Conservation (phyloP, 1,140 invertebrate genomes). For the Microplitis demolitor region DNA sequence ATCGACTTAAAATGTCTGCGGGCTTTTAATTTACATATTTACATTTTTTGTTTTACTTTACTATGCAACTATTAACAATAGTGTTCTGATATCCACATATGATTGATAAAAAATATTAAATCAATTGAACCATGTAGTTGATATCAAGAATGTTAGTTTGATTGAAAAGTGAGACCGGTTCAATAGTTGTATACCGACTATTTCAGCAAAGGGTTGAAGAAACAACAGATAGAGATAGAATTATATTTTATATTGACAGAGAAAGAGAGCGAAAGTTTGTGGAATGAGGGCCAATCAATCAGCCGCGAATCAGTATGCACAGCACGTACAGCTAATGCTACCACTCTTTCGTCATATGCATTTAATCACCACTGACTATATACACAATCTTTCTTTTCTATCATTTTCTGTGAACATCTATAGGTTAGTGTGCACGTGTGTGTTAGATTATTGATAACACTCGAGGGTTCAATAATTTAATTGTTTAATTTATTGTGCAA, state of each 20-base stretch:
- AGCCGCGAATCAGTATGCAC: constrained; percentile 63
- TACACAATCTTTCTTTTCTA: constrained; percentile 4
- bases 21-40: too few species aligned
- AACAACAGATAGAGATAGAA: not conserved
- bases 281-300: constrained; percentile 61
- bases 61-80: too few species aligned
- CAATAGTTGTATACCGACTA: not conserved
- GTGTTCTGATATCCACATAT: too few species aligned
- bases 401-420: not conserved
- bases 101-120: too few species aligned
- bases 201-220: not conserved
- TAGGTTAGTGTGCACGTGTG: not conserved
- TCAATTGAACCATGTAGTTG: too few species aligned
- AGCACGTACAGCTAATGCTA: constrained; percentile 61
- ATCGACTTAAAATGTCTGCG: too few species aligned
- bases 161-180: constrained; percentile 32
- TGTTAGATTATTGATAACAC: too few species aligned
- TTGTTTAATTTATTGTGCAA: not conserved
- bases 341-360: constrained; percentile 63
- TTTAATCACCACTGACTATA: constrained; percentile 49
- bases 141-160: constrained; percentile 49
- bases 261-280: constrained; percentile 36
- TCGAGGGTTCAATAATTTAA: too few species aligned
- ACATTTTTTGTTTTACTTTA: too few species aligned
- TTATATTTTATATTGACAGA: not conserved